These are phyloP conservation scores for Tenrec ecaudatus DNA, from an alignment of 2,113 vertebrate genomes.

Conservation along the genomic window DNA sequence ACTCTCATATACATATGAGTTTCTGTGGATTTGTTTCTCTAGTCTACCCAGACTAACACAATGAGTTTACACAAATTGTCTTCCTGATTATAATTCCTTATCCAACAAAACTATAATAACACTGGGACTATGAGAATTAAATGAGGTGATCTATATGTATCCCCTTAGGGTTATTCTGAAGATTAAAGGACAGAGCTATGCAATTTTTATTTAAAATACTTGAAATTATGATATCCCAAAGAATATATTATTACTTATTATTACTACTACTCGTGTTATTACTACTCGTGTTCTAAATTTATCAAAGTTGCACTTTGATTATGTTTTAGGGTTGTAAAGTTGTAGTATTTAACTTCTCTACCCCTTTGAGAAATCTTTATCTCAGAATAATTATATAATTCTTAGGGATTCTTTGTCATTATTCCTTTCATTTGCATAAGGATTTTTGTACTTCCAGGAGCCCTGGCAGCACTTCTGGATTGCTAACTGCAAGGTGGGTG, in stretches of 20 bases:
- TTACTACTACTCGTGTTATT: neutral
- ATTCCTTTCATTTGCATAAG: neutral
- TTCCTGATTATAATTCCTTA: neutral
- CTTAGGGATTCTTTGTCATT: constrained; percentile 9
- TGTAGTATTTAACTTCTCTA: no score
- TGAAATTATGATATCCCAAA: neutral
- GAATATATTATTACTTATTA: no score
- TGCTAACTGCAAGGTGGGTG: no score
- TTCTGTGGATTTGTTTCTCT: no score
- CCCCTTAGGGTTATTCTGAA: neutral
- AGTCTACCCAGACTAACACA: no score
- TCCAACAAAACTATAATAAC: neutral
- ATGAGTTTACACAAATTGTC: neutral
- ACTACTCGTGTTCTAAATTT: neutral
- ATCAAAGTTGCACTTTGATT: no score
- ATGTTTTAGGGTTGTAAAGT: no score
- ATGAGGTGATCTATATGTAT: neutral
- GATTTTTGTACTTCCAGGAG: constrained; percentile 53
- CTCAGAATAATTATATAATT: constrained; percentile 32
- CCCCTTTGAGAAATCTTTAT: neutral
- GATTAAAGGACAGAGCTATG: neutral
- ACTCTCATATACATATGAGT: no score
- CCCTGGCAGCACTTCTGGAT: no score
- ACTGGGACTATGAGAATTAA: neutral
- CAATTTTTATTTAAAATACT: constrained; percentile 9